Percentiles rank a stretch among this genome's conserved stretches.
These are phyloP conservation scores for Acrobeloides nanus DNA, from an alignment of 2,888 invertebrate species.

Conservation along the genomic window DNA sequence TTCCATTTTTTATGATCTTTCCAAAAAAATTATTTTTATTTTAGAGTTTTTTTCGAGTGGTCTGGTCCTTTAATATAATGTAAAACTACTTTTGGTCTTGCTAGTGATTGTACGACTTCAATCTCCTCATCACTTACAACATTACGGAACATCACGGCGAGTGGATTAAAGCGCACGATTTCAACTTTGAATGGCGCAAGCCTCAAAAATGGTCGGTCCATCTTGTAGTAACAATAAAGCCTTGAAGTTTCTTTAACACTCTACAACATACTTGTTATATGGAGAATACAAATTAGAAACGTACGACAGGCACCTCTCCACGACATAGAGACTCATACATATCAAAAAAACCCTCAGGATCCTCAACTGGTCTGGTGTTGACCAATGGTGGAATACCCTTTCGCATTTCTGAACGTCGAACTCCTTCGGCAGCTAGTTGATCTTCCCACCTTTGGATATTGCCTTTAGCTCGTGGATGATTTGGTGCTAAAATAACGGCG, in stretches of 20 bases:
- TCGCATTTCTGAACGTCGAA: constrained; percentile 61
- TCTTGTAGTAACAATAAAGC: constrained; percentile 48
- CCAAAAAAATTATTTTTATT: too few relatives aligned
- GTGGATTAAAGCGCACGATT: constrained; percentile 40
- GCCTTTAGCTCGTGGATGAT: constrained; percentile 75
- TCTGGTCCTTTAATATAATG: too few relatives aligned
- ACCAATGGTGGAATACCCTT: constrained; percentile 53
- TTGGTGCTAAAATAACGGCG: constrained; percentile 55
- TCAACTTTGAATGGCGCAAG: constrained; percentile 47
- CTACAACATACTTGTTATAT: constrained; percentile 13
- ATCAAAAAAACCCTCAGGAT: constrained; percentile 54
- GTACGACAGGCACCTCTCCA: constrained; percentile 60
- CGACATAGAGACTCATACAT: constrained; percentile 60
- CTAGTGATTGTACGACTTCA: constrained; percentile 71
- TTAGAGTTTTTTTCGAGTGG: too few relatives aligned
- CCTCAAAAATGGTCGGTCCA: constrained; percentile 42
- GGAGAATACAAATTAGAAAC: constrained; percentile 1
- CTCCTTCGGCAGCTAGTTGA: constrained; percentile 61
- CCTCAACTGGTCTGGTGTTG: constrained; percentile 42
- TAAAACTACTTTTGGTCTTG: constrained; percentile 79
- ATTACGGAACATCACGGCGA: constrained; percentile 58
- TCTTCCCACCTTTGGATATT: constrained; percentile 84
- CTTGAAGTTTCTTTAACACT: constrained; percentile 32
- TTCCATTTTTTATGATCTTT: too few relatives aligned
- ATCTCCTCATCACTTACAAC: constrained; percentile 80